Evolutionary conservation across 2,113 vertebrate species (phyloP).

Genomic region (Mormyrus lacerda): DNA sequence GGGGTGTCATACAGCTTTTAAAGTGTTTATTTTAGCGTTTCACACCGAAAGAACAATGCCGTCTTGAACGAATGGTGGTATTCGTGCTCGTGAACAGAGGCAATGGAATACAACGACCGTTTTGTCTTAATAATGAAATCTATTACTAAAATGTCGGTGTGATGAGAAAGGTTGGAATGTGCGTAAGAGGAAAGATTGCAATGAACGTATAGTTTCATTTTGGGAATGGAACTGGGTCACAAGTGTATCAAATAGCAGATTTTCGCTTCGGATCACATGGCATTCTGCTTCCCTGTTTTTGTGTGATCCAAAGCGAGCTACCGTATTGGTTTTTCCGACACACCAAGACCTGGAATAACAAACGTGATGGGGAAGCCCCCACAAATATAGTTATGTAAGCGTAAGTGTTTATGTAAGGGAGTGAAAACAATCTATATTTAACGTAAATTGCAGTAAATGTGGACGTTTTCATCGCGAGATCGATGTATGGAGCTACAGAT

Average conservation of each 20-base stretch:
- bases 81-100: constrained; percentile 1
- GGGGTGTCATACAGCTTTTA: background rate
- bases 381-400: constrained; percentile 4
- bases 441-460: background rate
- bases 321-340: background rate
- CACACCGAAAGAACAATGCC: background rate
- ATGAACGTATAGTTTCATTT: background rate
- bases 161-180: too few relatives aligned
- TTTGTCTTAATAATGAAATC: background rate
- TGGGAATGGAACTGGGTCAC: background rate
- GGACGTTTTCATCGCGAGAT: background rate
- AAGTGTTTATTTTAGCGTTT: background rate
- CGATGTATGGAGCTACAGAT: background rate
- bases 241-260: background rate
- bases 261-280: background rate
- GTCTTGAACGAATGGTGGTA: constrained; percentile 6
- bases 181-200: background rate
- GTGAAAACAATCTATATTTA: background rate
- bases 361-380: background rate
- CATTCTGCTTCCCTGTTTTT: background rate
- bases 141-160: background rate
- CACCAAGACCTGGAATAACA: background rate
- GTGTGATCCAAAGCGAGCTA: background rate
- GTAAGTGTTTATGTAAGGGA: background rate
- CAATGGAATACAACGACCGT: background rate